Evolutionary conservation across 2,113 vertebrate genomes (phyloP).

Genomic region (Chroicocephalus ridibundus): DNA sequence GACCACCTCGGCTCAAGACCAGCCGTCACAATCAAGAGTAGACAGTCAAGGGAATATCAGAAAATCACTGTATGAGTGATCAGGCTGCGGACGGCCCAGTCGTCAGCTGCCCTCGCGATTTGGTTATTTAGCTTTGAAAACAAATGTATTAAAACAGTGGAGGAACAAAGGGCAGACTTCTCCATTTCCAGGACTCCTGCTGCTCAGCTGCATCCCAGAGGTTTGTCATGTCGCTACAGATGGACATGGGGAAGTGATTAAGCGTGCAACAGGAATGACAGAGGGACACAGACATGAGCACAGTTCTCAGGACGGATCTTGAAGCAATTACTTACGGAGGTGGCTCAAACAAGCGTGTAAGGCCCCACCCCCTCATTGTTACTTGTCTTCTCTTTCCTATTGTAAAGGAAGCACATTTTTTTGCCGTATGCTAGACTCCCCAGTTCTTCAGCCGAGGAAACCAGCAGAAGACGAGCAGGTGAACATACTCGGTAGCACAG

Average conservation of each 20-base stretch:
- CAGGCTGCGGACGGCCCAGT: not conserved
- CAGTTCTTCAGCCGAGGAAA: not conserved
- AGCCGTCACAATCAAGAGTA: not conserved
- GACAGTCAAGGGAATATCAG: not conserved
- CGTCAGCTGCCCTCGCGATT: not conserved
- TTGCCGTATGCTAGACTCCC: not conserved
- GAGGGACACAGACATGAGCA: not conserved
- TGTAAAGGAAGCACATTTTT: not conserved
- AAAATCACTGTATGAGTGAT: not conserved
- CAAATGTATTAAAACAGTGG: not conserved
- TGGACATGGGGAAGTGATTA: not conserved
- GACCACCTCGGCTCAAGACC: not conserved
- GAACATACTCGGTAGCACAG: not conserved
- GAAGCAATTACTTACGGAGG: not conserved
- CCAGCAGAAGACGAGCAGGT: not conserved
- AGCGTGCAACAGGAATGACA: not conserved
- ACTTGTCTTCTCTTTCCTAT: not conserved
- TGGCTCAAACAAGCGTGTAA: not conserved
- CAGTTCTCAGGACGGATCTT: accelerated
- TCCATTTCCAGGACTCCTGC: not conserved
- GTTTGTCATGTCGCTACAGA: not conserved
- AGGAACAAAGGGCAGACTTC: not conserved
- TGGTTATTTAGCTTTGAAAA: not conserved
- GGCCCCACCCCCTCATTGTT: not conserved
- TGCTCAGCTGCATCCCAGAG: not conserved